These are phyloP conservation scores for Crotalus viridis DNA, from an alignment of 2,113 vertebrate genomes.

Conservation along the genomic window DNA sequence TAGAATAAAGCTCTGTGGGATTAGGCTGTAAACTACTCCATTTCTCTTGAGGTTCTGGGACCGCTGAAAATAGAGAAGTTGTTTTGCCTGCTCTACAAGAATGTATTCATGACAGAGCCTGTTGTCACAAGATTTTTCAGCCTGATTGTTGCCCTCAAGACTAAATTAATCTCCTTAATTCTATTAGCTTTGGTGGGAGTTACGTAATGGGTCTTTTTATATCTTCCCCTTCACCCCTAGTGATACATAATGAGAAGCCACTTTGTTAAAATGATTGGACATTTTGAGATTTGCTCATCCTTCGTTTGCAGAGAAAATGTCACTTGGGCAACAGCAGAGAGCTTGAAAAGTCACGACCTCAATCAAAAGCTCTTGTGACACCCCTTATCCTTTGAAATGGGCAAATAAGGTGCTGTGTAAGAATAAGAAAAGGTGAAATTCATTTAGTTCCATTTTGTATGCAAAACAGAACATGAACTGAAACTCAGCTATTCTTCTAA, in stretches of 20 bases:
- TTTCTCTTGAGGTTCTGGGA: neutral
- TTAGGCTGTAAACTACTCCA: neutral
- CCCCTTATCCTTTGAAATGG: neutral
- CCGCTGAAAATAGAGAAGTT: neutral
- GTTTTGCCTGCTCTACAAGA: neutral
- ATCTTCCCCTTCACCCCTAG: neutral
- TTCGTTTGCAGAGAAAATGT: neutral
- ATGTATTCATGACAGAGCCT: neutral
- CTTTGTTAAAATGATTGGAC: neutral
- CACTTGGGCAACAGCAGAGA: fast-evolving
- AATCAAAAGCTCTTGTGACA: neutral
- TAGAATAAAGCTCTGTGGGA: neutral
- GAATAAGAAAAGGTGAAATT: neutral
- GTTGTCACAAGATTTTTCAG: constrained; percentile 19
- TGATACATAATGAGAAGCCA: neutral
- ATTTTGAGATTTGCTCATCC: neutral
- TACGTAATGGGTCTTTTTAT: neutral
- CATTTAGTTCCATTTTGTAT: neutral
- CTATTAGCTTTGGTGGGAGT: neutral
- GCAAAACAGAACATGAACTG: neutral
- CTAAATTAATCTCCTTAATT: constrained; percentile 1
- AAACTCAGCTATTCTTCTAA: neutral
- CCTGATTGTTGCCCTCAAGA: neutral
- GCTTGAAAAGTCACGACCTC: neutral
- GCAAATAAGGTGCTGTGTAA: neutral